Percentiles rank a stretch among this genome's conserved stretches.
phyloP scores from a whole-genome alignment of 2,797 vertebrate genomes.

The Lemur catta region DNA sequence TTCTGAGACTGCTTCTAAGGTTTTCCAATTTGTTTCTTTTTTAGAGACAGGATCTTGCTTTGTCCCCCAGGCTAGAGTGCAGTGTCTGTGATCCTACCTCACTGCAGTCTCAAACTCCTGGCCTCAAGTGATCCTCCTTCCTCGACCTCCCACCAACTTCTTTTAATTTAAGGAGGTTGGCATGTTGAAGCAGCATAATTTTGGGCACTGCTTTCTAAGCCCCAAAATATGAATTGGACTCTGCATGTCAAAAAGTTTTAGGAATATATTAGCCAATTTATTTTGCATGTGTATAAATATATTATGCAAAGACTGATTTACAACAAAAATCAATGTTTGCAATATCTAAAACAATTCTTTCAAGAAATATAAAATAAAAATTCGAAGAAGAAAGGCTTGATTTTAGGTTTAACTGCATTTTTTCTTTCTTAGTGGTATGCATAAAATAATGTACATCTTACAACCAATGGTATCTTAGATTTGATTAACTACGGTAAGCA shows the following conservation, averaged over 20 bases:
- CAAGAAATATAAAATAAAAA: background rate
- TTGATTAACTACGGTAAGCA: background rate
- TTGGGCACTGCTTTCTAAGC: too few species aligned
- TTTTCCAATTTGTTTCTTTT: background rate
- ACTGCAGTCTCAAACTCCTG: background rate
- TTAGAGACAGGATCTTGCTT: background rate
- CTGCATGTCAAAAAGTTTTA: background rate
- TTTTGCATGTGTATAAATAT: background rate
- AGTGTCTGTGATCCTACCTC: background rate
- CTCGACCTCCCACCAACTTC: background rate
- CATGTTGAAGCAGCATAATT: too few species aligned
- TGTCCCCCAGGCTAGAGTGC: background rate
- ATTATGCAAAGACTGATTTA: background rate
- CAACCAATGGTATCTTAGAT: background rate
- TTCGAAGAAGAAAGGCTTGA: background rate
- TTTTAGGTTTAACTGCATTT: conserved; percentile 28
- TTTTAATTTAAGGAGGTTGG: too few species aligned
- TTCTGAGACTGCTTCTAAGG: too few species aligned
- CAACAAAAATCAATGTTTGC: background rate
- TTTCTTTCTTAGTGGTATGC: background rate
- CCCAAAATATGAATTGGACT: background rate
- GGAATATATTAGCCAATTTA: background rate
- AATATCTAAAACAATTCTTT: conserved; percentile 4
- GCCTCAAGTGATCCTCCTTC: background rate
- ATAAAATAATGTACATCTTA: background rate